phyloP scores from a whole-genome alignment of 2,797 vertebrate species.

The Chaetodon trifasciatus region DNA sequence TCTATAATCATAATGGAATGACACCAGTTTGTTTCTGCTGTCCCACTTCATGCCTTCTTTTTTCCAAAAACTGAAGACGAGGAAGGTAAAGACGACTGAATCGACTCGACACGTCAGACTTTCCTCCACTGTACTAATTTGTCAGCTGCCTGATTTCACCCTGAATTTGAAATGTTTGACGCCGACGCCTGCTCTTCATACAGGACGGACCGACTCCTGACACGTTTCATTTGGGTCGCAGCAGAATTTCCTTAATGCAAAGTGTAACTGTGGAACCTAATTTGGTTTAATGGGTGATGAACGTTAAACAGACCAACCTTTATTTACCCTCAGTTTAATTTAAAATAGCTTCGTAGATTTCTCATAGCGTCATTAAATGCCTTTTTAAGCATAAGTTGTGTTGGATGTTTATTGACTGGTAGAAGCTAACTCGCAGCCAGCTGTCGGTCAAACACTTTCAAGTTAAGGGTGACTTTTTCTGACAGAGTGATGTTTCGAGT shows the following conservation, averaged over 20 bases:
- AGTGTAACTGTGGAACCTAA: neutral
- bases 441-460: constrained; percentile 71
- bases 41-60: constrained; percentile 37
- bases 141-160: constrained; percentile 55
- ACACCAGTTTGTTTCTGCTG: constrained; percentile 59
- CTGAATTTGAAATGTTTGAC: constrained; percentile 76
- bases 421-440: constrained; percentile 21
- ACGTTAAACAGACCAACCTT: neutral
- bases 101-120: constrained; percentile 26
- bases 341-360: neutral
- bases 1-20: constrained; percentile 9
- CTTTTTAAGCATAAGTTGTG: too few relatives aligned
- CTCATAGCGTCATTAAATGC: too few relatives aligned
- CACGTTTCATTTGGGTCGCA: neutral
- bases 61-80: constrained; percentile 87
- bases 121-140: constrained; percentile 74
- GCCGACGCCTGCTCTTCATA: constrained; percentile 39
- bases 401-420: neutral
- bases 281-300: neutral
- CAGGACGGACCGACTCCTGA: neutral
- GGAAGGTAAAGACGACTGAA: constrained; percentile 90
- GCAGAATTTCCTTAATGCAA: neutral
- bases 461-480: constrained; percentile 70
- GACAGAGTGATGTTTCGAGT: constrained; percentile 66
- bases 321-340: neutral